These are phyloP conservation scores for Xylota segnis DNA, from an alignment of 2,888 invertebrate genomes.

Conservation along the genomic window DNA sequence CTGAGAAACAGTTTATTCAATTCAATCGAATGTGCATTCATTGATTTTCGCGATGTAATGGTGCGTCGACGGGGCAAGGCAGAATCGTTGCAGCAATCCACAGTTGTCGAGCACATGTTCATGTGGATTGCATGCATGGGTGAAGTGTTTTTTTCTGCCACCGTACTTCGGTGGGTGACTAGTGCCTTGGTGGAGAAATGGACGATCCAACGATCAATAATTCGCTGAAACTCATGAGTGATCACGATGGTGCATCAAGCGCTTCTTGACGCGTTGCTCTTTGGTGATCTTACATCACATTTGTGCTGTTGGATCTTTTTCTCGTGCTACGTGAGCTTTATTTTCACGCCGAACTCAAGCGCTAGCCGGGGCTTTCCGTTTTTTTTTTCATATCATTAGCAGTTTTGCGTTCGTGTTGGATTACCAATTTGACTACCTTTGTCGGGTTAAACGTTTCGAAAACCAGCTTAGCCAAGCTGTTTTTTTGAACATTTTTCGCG, in stretches of 20 bases:
- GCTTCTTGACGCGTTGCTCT: background rate
- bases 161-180: background rate
- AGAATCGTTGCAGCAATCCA: conserved; percentile 56
- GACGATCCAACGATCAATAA: too few relatives aligned
- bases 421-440: background rate
- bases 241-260: background rate
- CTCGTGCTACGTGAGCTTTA: background rate
- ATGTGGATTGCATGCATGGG: conserved; percentile 6
- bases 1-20: background rate
- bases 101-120: conserved; percentile 76
- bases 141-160: conserved; percentile 29
- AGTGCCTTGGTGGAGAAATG: too few relatives aligned
- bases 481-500: background rate
- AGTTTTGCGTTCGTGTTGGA: background rate
- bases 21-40: conserved; percentile 8
- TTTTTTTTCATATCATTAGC: too few relatives aligned
- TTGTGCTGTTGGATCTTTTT: background rate
- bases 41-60: background rate
- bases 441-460: background rate
- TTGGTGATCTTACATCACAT: background rate
- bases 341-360: background rate
- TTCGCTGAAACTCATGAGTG: too few relatives aligned
- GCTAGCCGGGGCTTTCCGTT: background rate
- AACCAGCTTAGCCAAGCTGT: background rate
- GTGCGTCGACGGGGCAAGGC: background rate